phyloP scores from a whole-genome alignment of 2,888 invertebrate species.

The Idaea aversata region DNA sequence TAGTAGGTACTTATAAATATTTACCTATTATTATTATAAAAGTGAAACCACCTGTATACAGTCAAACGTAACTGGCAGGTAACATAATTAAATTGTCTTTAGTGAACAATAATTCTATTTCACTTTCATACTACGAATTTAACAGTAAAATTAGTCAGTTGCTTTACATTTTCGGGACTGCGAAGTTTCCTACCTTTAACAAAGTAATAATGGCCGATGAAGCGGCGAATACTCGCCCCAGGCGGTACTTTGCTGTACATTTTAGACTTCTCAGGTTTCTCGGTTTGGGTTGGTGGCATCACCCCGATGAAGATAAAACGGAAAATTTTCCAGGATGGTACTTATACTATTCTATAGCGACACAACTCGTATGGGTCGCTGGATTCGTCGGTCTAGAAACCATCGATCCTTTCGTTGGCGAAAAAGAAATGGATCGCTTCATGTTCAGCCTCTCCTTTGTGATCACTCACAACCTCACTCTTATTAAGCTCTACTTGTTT shows the following conservation, averaged over 20 bases:
- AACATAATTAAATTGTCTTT: conserved; percentile 20
- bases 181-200: background rate
- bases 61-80: conserved; percentile 15
- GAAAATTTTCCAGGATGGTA: conserved; percentile 65
- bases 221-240: conserved; percentile 38
- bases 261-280: conserved; percentile 59
- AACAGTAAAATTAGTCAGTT: conserved; percentile 3
- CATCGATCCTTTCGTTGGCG: conserved; percentile 70
- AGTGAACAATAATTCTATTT: conserved; percentile 17
- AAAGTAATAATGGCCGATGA: background rate
- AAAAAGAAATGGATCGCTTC: conserved; percentile 68
- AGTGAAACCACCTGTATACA: conserved; percentile 10
- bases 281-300: conserved; percentile 74
- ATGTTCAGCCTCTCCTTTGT: conserved; percentile 76
- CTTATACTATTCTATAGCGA: conserved; percentile 61
- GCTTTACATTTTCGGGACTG: conserved; percentile 7
- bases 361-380: conserved; percentile 65
- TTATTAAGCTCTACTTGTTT: conserved; percentile 68
- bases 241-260: conserved; percentile 60
- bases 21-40: conserved; percentile 1
- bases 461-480: conserved; percentile 68
- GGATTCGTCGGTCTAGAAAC: conserved; percentile 73
- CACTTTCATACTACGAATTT: conserved; percentile 2
- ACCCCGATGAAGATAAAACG: conserved; percentile 61
- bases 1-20: too few relatives aligned